Base-by-base conservation (phyloP, 2,797 vertebrate genomes). In the Acestrorhynchus altus region DNA sequence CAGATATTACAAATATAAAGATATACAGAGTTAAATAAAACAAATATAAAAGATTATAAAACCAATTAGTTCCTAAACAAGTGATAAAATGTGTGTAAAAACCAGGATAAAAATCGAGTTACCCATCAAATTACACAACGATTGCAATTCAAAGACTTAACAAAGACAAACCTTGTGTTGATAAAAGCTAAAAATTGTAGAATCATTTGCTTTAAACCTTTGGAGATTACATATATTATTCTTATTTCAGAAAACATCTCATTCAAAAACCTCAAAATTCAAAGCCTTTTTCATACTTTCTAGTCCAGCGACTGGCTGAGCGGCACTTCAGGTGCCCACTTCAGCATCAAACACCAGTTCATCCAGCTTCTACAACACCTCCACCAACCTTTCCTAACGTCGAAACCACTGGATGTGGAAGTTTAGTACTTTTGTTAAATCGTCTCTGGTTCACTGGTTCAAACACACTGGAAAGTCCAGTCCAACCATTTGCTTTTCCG, bases 1-100 rank as follows among this genome's bases (percentile, higher is more conserved):
- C 84, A 88, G 86, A 84, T 77, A 72, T 78, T 83, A 90, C 90
- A 89, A 86, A 75, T 77, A 83, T 81, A 89, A 85, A 88, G 84
- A 88, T 94, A 92, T 93, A 92, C 74, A 90, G 79, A 88, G 82
- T 90, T 90, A 92, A 93, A 92, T 91, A 92, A 91, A 86, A 77
- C 77, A 85, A 90, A 88, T 79, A 56, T 81, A 85, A 88, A 90
- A 86, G 81, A 83, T 89, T 92, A 91, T 87, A 92, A 91, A 90
- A 84, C 82, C 75, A 74, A 87, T 60, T 84, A 82, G 76, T 79
- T 89, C 61, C 82, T 90, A 90, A 91, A 66, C 51, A 66, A 85
- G 85, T 86, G 84, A 83, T 91, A 91, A 83, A 90, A 68, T 71
- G 71, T 81, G 40, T 87, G 86, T 83, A 82, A 84, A 90, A 90